Evolutionary conservation across 1,140 invertebrate species (phyloP).

Genomic region (Armadillidium nasatum): DNA sequence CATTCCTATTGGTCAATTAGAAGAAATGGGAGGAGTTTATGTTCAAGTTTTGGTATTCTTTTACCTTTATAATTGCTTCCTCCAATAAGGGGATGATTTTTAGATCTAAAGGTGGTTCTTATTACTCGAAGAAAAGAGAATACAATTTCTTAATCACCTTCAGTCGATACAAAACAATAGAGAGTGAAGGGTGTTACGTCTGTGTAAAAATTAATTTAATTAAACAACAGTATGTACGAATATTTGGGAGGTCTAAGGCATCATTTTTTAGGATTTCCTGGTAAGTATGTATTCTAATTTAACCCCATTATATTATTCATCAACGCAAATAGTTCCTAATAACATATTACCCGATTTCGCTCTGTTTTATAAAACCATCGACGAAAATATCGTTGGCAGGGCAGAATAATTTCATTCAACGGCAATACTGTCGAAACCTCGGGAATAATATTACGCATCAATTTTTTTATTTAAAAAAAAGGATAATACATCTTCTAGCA

Average conservation of each 20-base stretch:
- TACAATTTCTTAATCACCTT: not conserved
- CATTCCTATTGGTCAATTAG: not conserved
- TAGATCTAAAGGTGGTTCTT: conserved; percentile 7
- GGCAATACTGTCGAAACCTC: too few relatives aligned
- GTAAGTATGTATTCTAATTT: not conserved
- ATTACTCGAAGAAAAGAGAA: not conserved
- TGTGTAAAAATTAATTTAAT: not conserved
- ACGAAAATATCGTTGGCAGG: too few relatives aligned
- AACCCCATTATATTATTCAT: too few relatives aligned
- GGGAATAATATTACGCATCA: too few relatives aligned
- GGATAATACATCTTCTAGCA: too few relatives aligned
- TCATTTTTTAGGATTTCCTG: not conserved
- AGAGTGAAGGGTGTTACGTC: not conserved
- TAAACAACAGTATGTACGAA: conserved; percentile 1
- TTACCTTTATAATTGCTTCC: conserved; percentile 11
- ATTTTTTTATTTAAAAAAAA: too few relatives aligned
- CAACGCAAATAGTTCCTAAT: too few relatives aligned
- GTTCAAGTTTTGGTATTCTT: not conserved
- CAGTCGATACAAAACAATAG: not conserved
- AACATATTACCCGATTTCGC: too few relatives aligned
- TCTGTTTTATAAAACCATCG: too few relatives aligned
- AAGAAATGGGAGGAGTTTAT: not conserved
- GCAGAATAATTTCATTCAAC: too few relatives aligned
- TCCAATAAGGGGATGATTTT: conserved; percentile 12
- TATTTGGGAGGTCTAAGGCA: not conserved